Conservation (phyloP, 92 coral and sea anemone genomes). For the Siderastrea radians region DNA sequence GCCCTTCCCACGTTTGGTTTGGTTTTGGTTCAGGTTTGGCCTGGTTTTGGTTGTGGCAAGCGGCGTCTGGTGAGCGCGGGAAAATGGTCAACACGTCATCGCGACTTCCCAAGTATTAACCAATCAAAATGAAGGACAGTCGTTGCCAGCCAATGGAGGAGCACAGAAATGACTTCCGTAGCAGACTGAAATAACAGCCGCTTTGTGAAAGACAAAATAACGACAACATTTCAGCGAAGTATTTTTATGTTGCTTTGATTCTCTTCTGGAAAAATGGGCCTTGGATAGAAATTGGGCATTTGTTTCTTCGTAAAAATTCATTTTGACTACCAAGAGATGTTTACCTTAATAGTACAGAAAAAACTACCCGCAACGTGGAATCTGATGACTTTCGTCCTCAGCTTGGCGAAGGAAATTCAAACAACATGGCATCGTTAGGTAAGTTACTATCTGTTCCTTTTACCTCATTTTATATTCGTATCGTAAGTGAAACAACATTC, state of each 20-base stretch:
- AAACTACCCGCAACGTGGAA: neutral
- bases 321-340: neutral
- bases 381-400: neutral
- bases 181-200: neutral
- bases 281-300: neutral
- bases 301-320: neutral
- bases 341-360: neutral
- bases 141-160: neutral
- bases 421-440: neutral
- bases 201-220: no score
- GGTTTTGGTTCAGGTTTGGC: no score
- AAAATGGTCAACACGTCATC: neutral
- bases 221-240: no score
- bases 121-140: conserved; percentile 1
- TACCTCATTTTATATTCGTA: no score
- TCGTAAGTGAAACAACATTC: no score
- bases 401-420: neutral
- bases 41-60: neutral
- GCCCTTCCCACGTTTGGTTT: no score
- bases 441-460: neutral
- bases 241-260: neutral
- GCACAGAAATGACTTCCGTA: neutral
- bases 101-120: neutral
- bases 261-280: neutral
- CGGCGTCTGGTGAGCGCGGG: conserved; percentile 11